phyloP scores from a whole-genome alignment of 1,140 invertebrate genomes.

The Drosophila sulfurigaster region DNA sequence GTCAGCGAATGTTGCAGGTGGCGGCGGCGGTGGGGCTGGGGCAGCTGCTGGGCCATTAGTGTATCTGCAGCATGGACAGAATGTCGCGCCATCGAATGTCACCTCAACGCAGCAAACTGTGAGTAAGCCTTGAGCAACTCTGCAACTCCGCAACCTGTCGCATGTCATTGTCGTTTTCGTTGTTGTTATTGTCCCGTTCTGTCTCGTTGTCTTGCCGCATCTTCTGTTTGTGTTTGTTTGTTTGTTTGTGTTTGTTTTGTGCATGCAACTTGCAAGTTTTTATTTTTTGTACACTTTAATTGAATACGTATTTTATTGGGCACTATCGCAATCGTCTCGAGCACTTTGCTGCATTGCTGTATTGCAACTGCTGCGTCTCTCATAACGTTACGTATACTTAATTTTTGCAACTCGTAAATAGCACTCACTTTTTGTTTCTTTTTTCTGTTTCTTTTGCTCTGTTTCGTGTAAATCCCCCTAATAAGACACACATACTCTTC shows the following conservation, averaged over 20 bases:
- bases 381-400: constrained; percentile 42
- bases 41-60: constrained; percentile 69
- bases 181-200: constrained; percentile 13
- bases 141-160: constrained; percentile 61
- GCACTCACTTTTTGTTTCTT: neutral
- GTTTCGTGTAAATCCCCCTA: neutral
- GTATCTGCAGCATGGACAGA: constrained; percentile 81
- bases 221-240: constrained; percentile 40
- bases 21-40: constrained; percentile 8
- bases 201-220: constrained; percentile 36
- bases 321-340: constrained; percentile 66
- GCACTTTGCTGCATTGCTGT: constrained; percentile 53
- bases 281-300: constrained; percentile 58
- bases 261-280: constrained; percentile 20
- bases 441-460: neutral
- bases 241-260: constrained; percentile 24
- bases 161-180: constrained; percentile 52
- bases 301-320: constrained; percentile 73
- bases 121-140: constrained; percentile 64
- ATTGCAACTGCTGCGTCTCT: constrained; percentile 10
- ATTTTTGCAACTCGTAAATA: constrained; percentile 7
- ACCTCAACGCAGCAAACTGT: constrained; percentile 80
- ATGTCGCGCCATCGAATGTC: constrained; percentile 68
- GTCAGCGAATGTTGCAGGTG: constrained; percentile 20
- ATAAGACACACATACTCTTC: constrained; percentile 15